A percentile compares a stretch with the other conserved stretches of the same genome.
phyloP scores from a whole-genome alignment of 2,888 invertebrate genomes.

The Hyposoter dolosus region DNA sequence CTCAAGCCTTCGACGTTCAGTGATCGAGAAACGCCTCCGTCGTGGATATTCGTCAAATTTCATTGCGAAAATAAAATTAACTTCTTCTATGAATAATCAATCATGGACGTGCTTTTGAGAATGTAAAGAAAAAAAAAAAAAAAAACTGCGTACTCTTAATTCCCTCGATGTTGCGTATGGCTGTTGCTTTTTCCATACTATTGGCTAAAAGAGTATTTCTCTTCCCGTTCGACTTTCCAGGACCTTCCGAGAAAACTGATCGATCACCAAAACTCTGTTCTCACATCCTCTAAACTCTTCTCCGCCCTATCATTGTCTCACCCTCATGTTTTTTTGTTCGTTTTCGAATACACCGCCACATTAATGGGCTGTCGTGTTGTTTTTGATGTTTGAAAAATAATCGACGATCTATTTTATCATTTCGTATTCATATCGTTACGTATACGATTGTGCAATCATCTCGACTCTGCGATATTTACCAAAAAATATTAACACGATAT shows the following conservation, averaged over 20 bases:
- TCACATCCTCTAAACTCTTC: slow-evolving; percentile 29
- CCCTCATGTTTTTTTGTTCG: background rate
- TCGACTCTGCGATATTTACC: slow-evolving; percentile 10
- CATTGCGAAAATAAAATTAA: background rate
- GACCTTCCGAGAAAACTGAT: background rate
- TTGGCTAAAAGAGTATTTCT: slow-evolving; percentile 27
- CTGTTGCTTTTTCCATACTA: slow-evolving; percentile 58
- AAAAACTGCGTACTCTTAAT: background rate
- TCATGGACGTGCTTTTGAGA: background rate
- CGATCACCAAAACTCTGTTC: background rate
- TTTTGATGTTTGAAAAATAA: slow-evolving; percentile 49
- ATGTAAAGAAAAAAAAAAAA: background rate
- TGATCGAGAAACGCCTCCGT: background rate
- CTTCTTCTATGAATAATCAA: background rate
- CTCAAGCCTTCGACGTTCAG: background rate
- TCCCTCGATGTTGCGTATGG: slow-evolving; percentile 63
- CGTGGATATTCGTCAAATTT: background rate
- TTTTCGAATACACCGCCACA: background rate
- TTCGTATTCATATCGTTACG: background rate
- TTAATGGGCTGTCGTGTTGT: slow-evolving; percentile 60
- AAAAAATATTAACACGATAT: slow-evolving; percentile 32
- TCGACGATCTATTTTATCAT: background rate
- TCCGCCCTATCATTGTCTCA: slow-evolving; percentile 8
- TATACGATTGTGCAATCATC: background rate
- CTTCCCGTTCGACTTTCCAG: slow-evolving; percentile 9